Conservation (phyloP, 2,888 invertebrate genomes). For the Tetheella fluctuosa region DNA sequence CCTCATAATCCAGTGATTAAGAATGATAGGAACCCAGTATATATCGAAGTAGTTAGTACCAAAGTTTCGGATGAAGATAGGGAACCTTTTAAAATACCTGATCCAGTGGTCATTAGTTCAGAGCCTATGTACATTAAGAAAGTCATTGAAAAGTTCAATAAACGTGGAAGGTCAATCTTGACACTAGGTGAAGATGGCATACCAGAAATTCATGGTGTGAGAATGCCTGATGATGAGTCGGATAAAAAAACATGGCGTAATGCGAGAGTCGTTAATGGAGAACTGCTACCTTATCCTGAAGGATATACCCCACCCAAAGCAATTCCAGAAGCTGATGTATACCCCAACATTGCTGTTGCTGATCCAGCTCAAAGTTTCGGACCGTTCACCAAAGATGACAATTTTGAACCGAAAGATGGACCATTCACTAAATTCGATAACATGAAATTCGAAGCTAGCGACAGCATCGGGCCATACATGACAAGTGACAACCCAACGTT, state of each 20-base stretch:
- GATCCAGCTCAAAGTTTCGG: constrained; percentile 77
- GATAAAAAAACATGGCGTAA: constrained; percentile 94
- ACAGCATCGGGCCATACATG: constrained; percentile 65
- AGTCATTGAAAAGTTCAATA: constrained; percentile 79
- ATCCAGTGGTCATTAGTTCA: constrained; percentile 88
- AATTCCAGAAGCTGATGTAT: constrained; percentile 83
- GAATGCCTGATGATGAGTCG: constrained; percentile 93
- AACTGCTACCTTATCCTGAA: constrained; percentile 89
- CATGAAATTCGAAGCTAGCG: constrained; percentile 67
- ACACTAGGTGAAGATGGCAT: constrained; percentile 88
- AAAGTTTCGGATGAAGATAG: constrained; percentile 78
- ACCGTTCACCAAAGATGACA: constrained; percentile 86
- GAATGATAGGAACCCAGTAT: constrained; percentile 83
- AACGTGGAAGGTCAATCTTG: constrained; percentile 86
- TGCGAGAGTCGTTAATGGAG: constrained; percentile 93
- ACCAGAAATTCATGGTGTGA: constrained; percentile 91
- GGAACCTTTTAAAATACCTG: constrained; percentile 83
- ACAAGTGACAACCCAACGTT: constrained; percentile 65
- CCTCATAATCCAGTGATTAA: constrained; percentile 79
- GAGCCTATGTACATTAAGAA: constrained; percentile 85
- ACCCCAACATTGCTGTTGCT: constrained; percentile 67
- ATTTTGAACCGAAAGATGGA: constrained; percentile 82
- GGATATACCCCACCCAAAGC: constrained; percentile 87
- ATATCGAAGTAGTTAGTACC: constrained; percentile 78
- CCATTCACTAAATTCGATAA: constrained; percentile 86